A percentile compares a stretch with the other conserved stretches of the same genome.
phyloP scores from a whole-genome alignment of 2,888 invertebrate genomes.

The Phragmatobia fuliginosa region DNA sequence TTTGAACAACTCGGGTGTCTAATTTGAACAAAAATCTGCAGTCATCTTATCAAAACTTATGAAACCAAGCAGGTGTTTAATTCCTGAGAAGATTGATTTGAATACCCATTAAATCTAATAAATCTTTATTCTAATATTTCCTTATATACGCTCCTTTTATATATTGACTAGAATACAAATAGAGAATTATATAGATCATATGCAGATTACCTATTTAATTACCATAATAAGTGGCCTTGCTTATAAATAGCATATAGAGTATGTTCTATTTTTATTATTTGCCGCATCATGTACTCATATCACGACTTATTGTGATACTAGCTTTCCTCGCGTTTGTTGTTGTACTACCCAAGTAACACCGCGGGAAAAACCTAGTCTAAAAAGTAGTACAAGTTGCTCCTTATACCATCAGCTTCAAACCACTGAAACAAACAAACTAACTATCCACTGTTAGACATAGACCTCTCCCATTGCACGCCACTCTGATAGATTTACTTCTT shows the following conservation, averaged over 20 bases:
- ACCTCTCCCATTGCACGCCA: too few relatives aligned
- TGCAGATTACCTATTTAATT: slow-evolving; percentile 39
- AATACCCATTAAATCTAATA: not conserved
- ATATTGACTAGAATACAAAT: slow-evolving; percentile 20
- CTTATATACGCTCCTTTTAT: slow-evolving; percentile 4
- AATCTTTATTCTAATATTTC: not conserved
- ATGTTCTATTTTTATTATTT: slow-evolving; percentile 36
- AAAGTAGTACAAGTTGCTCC: too few relatives aligned
- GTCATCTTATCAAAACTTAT: too few relatives aligned
- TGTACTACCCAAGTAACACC: too few relatives aligned
- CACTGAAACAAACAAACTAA: too few relatives aligned
- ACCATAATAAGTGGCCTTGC: slow-evolving; percentile 41
- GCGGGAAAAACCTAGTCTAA: too few relatives aligned
- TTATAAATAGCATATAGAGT: slow-evolving; percentile 43
- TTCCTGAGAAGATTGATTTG: not conserved
- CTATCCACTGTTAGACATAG: too few relatives aligned
- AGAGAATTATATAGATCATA: slow-evolving; percentile 34
- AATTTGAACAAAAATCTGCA: not conserved
- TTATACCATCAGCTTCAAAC: too few relatives aligned
- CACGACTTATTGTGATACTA: not conserved
- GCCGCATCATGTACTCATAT: slow-evolving; percentile 15
- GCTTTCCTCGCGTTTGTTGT: too few relatives aligned
- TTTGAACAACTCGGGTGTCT: not conserved
- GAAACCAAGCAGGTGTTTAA: not conserved
- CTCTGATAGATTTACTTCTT: too few relatives aligned